Base-by-base conservation (phyloP, 30 jellyfish, hydroid and myxozoan genomes). In the Haliclystus octoradiatus region DNA sequence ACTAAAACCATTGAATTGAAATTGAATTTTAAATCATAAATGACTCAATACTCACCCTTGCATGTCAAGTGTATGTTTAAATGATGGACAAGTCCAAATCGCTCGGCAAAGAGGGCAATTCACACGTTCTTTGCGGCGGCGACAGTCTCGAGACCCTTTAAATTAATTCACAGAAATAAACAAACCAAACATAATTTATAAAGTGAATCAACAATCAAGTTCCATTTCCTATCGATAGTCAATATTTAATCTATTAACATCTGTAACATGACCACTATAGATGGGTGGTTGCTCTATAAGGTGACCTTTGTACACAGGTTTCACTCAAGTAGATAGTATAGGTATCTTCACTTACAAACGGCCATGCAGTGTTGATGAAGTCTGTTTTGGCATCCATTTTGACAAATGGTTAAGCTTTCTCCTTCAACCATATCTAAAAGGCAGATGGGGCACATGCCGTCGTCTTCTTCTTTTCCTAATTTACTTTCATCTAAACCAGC, bases 291-390 rank as follows among this genome's bases (percentile, higher is more conserved):
- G n/a, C n/a, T n/a, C n/a, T n/a, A n/a, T n/a, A n/a, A n/a, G n/a
- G n/a, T n/a, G n/a, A n/a, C n/a, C n/a, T n/a, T n/a, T n/a, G n/a
- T n/a, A n/a, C n/a, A n/a, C n/a, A n/a, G n/a, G n/a, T n/a, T n/a
- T n/a, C n/a, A n/a, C n/a, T n/a, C n/a, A n/a, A n/a, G n/a, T n/a
- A n/a, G n/a, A n/a, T n/a, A n/a, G n/a, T n/a, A n/a, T n/a, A n/a
- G n/a, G n/a, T n/a, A n/a, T n/a, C n/a, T n/a, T n/a, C 22, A 81
- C 98, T 80, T 81, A 89, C 98, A 89, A 0, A 89, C 93, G 0
- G 98, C 94, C 98, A 89, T 89, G 91, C 98, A 89, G 52, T 89
- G 98, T 50, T 89, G 98, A 69, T 89, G 98, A 63, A 89, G 76
- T 52, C 94, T 79, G 52, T 89, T 89, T 24, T 82, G 80, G 52